These are phyloP conservation scores for Drosophila monieri DNA, from an alignment of 2,888 invertebrate species.

Conservation along the genomic window DNA sequence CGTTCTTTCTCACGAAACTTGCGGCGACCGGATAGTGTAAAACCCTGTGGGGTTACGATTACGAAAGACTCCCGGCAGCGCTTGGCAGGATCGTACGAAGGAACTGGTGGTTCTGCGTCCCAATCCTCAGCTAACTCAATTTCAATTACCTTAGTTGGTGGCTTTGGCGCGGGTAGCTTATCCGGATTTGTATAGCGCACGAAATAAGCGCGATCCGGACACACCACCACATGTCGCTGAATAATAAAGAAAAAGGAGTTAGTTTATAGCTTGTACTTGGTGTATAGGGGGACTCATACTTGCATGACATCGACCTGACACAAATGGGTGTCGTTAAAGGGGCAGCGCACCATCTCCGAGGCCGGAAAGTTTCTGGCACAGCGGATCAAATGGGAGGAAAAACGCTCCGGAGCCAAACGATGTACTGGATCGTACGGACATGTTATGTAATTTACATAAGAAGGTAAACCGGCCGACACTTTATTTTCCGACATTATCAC, in stretches of 20 bases:
- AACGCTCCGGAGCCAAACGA: conserved; percentile 84
- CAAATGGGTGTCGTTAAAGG: conserved; percentile 86
- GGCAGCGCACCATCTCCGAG: conserved; percentile 84
- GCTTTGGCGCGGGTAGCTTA: conserved; percentile 45
- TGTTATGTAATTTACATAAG: too few species aligned
- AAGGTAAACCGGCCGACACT: too few species aligned
- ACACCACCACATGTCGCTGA: conserved; percentile 64
- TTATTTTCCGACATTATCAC: too few species aligned
- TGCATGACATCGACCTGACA: conserved; percentile 84
- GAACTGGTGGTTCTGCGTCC: conserved; percentile 38
- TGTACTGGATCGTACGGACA: conserved; percentile 86
- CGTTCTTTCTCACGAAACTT: conserved; percentile 67
- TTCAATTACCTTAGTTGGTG: conserved; percentile 1
- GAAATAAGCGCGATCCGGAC: conserved; percentile 55
- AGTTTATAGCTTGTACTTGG: too few species aligned
- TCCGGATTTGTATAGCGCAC: conserved; percentile 42
- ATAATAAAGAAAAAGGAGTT: not conserved
- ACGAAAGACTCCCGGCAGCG: conserved; percentile 44
- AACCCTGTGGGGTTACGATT: conserved; percentile 50
- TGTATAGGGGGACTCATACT: conserved; percentile 34
- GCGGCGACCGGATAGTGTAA: conserved; percentile 50
- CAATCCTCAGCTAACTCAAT: conserved; percentile 22
- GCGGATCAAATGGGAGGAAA: conserved; percentile 86
- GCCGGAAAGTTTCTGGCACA: conserved; percentile 85
- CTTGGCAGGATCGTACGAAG: conserved; percentile 42